These are phyloP conservation scores for Platycheirus rosarum DNA, from an alignment of 2,888 invertebrate genomes.

Conservation along the genomic window DNA sequence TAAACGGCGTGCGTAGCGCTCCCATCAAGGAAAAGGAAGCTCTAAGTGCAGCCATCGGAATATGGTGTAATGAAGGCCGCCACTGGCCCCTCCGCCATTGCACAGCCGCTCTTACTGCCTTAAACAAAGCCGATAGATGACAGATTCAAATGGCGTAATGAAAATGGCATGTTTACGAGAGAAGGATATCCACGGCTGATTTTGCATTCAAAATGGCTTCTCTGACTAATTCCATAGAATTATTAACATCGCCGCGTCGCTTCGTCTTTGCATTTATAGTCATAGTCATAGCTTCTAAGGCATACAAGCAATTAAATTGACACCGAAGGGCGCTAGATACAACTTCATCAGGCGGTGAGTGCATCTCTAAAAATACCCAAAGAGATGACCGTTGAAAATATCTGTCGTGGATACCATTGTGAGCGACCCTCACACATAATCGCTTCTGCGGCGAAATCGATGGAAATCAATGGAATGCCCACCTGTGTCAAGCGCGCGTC, in stretches of 20 bases:
- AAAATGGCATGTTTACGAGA: conserved; percentile 52
- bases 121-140: conserved; percentile 50
- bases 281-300: conserved; percentile 33
- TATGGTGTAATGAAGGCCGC: conserved; percentile 33
- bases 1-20: conserved; percentile 34
- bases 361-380: conserved; percentile 63
- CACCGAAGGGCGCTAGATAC: conserved; percentile 56
- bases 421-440: conserved; percentile 42
- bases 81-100: not conserved
- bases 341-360: conserved; percentile 39
- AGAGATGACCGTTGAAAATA: conserved; percentile 22
- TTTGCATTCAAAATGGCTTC: conserved; percentile 45
- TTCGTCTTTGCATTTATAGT: conserved; percentile 1
- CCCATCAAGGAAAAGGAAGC: conserved; percentile 52
- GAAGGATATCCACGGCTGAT: conserved; percentile 62
- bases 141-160: conserved; percentile 56
- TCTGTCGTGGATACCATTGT: conserved; percentile 27
- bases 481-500: conserved; percentile 52
- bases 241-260: conserved; percentile 15
- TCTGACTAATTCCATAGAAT: conserved; percentile 65
- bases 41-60: conserved; percentile 46
- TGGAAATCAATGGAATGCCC: conserved; percentile 41
- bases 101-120: not conserved
- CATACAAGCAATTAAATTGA: conserved; percentile 52
- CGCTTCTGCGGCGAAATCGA: not conserved